Base-by-base conservation (phyloP, 2,113 vertebrate genomes). In the Brienomyrus longianalis region DNA sequence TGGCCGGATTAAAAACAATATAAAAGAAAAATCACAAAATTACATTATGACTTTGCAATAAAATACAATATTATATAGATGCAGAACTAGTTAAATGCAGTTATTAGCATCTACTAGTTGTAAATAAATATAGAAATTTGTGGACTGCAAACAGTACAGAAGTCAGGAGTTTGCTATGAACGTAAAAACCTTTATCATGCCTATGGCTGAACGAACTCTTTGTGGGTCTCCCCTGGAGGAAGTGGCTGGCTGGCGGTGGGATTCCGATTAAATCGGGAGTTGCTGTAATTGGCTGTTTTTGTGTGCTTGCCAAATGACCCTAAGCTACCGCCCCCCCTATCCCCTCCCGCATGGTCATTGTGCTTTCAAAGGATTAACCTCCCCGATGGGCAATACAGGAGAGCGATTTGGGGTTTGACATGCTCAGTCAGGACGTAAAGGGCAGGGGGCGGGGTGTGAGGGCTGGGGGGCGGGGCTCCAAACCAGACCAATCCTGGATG, bases 311-410 rank as follows among this genome's bases (percentile, higher is more conserved):
- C 93, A 92, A 95, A 92, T 95, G 95, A 93, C 94, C 95, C 95
- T 7, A 13, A 13, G 2, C 59, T 62, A 2, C 56, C 94, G 96
- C 95, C 95, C 96, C 96, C 95, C 96, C 95, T 95, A 93, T 95
- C 95, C 90, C 95, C 59, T 9, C 94, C 90, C 96, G 95, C 94
- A 95, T 95, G 96, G 96, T 97, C 96, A 96, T 92, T 93, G 95
- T 96, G 93, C 96, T 95, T 95, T 94, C 93, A 93, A 93, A 96
- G 96, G 95, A 95, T 95, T 97, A 96, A 97, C 96, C 94, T 94
- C 94, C 96, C 93, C 96, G 97, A 96, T 96, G 96, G 94, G 93
- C 92, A 90, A 95, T 94, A 94, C 94, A 94, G 92, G 95, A 93
- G 88, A 93, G 93, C 93, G 96, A 95, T 96, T 97, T 95, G 23